A percentile compares a stretch with the other conserved stretches of the same genome.
These are phyloP conservation scores for Platysternon megacephalum DNA, from an alignment of 2,113 vertebrate genomes.

Conservation along the genomic window DNA sequence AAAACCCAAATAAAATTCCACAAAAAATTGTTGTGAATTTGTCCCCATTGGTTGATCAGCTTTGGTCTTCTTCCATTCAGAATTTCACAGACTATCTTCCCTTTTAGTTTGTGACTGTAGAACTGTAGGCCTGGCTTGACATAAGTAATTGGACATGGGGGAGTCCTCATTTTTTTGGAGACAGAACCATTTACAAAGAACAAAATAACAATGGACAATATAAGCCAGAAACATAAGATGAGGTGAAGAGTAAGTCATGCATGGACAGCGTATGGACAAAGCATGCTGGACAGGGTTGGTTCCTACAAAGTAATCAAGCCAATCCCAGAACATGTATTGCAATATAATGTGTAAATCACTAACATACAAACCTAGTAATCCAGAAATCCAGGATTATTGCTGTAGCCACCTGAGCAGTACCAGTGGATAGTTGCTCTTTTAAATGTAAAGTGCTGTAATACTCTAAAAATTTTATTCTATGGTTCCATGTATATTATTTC, in stretches of 20 bases:
- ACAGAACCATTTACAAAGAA: neutral
- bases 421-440: neutral
- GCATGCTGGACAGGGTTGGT: neutral
- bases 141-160: neutral
- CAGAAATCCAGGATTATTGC: conserved; percentile 6
- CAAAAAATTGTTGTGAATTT: neutral
- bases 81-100: neutral
- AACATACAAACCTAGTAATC: neutral
- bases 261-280: neutral
- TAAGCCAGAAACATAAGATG: neutral
- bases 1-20: neutral
- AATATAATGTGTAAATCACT: neutral
- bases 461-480: neutral
- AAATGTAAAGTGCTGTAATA: neutral
- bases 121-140: neutral
- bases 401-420: neutral
- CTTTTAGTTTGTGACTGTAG: neutral
- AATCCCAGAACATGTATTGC: neutral
- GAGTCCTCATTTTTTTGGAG: neutral
- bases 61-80: neutral
- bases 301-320: neutral
- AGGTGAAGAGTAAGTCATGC: neutral
- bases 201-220: neutral
- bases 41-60: neutral
- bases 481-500: neutral